Base-by-base conservation (phyloP, 2,113 vertebrate species). In the Spheniscus mendiculus region DNA sequence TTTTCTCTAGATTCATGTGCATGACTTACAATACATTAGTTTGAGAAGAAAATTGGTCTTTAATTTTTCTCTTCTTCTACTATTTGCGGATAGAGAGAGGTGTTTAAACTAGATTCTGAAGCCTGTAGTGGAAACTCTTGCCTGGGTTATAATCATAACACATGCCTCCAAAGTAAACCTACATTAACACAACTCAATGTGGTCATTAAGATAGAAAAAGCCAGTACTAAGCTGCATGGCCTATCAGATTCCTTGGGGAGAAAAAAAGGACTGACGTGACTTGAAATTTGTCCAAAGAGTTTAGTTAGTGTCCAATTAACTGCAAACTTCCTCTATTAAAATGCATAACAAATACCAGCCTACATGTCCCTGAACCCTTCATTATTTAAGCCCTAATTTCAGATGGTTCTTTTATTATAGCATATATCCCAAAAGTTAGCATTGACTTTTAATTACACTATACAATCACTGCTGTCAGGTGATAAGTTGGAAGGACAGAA, bases 241-340 rank as follows among this genome's bases (percentile, higher is more conserved):
- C 67, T 97, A 97, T 97, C 97, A 93, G 91, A 97, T 97, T 96
- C 98, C 98, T 98, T 93, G 70, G 97, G 97, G 98, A 87, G 36
- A 90, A 97, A 80, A 98, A 97, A 98, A 92, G 94, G 96, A 98
- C 90, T 96, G 96, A 98, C 30, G 38, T 98, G 98, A 98, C 83
- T 98, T 98, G 97, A 98, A 98, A 98, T 76, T 81, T 97, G 97
- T 98, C 98, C 98, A 97, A 98, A 90, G 96, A 96, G 97, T 98
- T 99, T 99, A 99, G 98, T 98, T 98, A 97, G 93, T 96, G 96
- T 98, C 98, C 98, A 99, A 98, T 99, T 99, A 99, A 97, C 97
- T 97, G 96, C 91, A 98, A 98, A 98, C 97, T 98, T 98, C 97
- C 97, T 98, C 98, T 98, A 98, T 99, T 99, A 98, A 98, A 98